Evolutionary conservation across 2,797 vertebrate species (phyloP).

Genomic region (Phalloptychus januarius): DNA sequence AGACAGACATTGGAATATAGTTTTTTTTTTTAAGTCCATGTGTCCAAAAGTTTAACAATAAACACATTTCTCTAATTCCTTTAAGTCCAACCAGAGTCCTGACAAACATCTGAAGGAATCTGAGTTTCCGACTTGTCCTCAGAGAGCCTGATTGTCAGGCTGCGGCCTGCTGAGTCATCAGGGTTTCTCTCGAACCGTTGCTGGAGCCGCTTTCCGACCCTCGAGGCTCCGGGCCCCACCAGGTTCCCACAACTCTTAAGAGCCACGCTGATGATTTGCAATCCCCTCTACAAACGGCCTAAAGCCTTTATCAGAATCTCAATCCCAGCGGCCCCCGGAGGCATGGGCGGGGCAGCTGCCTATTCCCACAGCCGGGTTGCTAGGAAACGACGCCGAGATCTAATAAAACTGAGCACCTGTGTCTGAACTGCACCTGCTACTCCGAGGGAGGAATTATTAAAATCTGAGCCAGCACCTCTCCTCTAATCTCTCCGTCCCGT

Average conservation of each 20-base stretch:
- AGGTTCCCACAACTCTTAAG: slow-evolving; percentile 66
- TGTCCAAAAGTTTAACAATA: slow-evolving; percentile 52
- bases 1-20: slow-evolving; percentile 18
- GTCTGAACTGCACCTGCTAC: slow-evolving; percentile 68
- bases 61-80: slow-evolving; percentile 41
- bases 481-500: slow-evolving; percentile 51
- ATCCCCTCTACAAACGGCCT: slow-evolving; percentile 55
- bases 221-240: slow-evolving; percentile 51
- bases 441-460: slow-evolving; percentile 57
- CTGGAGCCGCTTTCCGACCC: slow-evolving; percentile 46
- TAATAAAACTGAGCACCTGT: slow-evolving; percentile 71
- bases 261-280: slow-evolving; percentile 66
- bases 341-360: slow-evolving; percentile 53
- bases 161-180: slow-evolving; percentile 68
- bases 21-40: slow-evolving; percentile 14
- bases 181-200: slow-evolving; percentile 51
- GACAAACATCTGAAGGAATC: slow-evolving; percentile 46
- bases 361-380: slow-evolving; percentile 70
- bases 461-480: slow-evolving; percentile 55
- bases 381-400: slow-evolving; percentile 66
- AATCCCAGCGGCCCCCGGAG: slow-evolving; percentile 60
- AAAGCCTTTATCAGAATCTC: slow-evolving; percentile 70
- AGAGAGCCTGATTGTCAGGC: slow-evolving; percentile 37
- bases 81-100: slow-evolving; percentile 44
- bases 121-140: slow-evolving; percentile 36